These are phyloP conservation scores for Belonocnema kinseyi DNA, from an alignment of 1,140 invertebrate species.

Conservation along the genomic window DNA sequence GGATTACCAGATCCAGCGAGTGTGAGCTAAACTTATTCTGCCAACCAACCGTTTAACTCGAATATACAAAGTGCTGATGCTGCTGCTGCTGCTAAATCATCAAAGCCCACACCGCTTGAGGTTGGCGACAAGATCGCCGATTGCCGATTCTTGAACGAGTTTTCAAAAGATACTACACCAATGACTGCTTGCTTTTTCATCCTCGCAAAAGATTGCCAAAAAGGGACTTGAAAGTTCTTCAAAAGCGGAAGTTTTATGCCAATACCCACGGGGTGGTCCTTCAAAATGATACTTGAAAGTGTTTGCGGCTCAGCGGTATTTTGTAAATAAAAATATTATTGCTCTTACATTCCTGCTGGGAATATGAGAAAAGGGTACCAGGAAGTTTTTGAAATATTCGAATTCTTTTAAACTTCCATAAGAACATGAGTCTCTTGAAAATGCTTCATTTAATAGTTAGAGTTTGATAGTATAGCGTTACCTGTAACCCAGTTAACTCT, in stretches of 20 bases:
- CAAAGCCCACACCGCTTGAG: slow-evolving; percentile 42
- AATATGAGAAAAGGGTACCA: no score
- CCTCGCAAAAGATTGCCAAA: slow-evolving; percentile 13
- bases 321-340: not conserved
- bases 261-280: slow-evolving; percentile 5
- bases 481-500: no score
- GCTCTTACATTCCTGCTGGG: no score
- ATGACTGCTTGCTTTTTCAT: not conserved
- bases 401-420: no score
- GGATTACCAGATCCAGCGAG: slow-evolving; percentile 52
- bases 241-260: slow-evolving; percentile 24
- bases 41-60: slow-evolving; percentile 31
- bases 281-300: not conserved
- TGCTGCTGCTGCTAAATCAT: slow-evolving; percentile 30
- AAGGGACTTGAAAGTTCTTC: slow-evolving; percentile 2
- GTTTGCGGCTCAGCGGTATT: not conserved
- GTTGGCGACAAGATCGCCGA: slow-evolving; percentile 5
- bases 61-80: slow-evolving; percentile 1
- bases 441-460: no score
- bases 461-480: no score
- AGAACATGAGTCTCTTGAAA: no score
- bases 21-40: slow-evolving; percentile 32
- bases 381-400: no score
- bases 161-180: slow-evolving; percentile 17
- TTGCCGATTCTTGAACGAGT: slow-evolving; percentile 5